Evolutionary conservation across 2,797 vertebrate species (phyloP).

Genomic region (Vireo griseus): DNA sequence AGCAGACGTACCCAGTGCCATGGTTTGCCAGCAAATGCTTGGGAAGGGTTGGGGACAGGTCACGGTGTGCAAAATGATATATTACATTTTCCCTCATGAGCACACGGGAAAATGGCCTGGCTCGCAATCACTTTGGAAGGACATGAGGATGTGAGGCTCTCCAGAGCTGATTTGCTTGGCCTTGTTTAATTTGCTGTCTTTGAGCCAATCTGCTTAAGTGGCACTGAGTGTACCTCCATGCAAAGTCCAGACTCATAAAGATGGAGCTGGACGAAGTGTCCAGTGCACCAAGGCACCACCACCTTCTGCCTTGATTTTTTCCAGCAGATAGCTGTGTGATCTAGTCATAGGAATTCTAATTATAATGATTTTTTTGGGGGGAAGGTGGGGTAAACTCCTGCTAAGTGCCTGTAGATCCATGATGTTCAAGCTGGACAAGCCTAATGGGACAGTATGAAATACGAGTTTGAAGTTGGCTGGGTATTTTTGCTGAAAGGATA

Average conservation of each 20-base stretch:
- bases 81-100: background rate
- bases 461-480: background rate
- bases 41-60: background rate
- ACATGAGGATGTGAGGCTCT: background rate
- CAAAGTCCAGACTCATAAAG: background rate
- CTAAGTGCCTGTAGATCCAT: background rate
- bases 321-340: background rate
- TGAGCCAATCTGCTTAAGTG: background rate
- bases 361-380: background rate
- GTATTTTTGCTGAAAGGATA: background rate
- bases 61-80: background rate
- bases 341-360: rapidly evolving
- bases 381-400: background rate
- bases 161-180: background rate
- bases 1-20: rapidly evolving
- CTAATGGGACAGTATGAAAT: background rate
- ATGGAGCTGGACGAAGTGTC: rapidly evolving
- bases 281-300: background rate
- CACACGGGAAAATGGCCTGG: background rate
- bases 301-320: background rate
- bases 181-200: background rate
- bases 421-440: background rate
- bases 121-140: background rate
- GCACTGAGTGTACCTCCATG: background rate
- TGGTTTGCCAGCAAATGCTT: background rate